Evolutionary conservation across 2,797 vertebrate species (phyloP).

Genomic region (Notolabrus celidotus): DNA sequence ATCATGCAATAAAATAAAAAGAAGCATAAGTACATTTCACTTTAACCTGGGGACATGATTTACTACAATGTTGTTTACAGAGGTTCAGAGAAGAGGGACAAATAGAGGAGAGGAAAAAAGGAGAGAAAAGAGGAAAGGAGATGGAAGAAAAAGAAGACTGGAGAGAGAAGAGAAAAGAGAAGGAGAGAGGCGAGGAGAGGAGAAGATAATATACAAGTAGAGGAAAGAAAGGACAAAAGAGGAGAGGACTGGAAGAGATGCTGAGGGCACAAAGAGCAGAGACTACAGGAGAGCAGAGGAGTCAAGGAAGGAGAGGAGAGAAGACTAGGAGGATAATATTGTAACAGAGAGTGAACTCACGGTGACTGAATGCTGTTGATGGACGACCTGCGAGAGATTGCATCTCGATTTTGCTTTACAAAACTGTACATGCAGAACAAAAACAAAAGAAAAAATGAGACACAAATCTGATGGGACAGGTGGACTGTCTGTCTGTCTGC

Average conservation of each 20-base stretch:
- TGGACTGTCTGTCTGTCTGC: constrained; percentile 48
- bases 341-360: constrained; percentile 96
- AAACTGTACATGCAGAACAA: constrained; percentile 98
- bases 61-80: constrained; percentile 17
- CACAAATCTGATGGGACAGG: constrained; percentile 73
- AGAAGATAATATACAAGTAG: too few relatives aligned
- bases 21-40: constrained; percentile 31
- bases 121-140: not conserved
- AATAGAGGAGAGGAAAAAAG: constrained; percentile 4
- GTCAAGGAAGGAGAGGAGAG: constrained; percentile 15
- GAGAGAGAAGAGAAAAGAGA: not conserved
- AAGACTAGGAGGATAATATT: constrained; percentile 70
- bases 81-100: constrained; percentile 8
- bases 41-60: constrained; percentile 17
- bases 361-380: constrained; percentile 99
- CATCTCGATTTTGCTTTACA: constrained; percentile 99
- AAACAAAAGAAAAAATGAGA: constrained; percentile 85
- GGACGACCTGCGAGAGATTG: constrained; percentile 98
- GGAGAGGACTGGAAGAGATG: not conserved
- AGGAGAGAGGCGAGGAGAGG: too few relatives aligned
- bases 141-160: not conserved
- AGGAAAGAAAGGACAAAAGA: not conserved
- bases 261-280: not conserved
- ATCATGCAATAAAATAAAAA: not conserved
- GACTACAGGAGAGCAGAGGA: constrained; percentile 6